Evolutionary conservation across 2,113 vertebrate genomes (phyloP).

Genomic region (Dasyornis broadbenti): DNA sequence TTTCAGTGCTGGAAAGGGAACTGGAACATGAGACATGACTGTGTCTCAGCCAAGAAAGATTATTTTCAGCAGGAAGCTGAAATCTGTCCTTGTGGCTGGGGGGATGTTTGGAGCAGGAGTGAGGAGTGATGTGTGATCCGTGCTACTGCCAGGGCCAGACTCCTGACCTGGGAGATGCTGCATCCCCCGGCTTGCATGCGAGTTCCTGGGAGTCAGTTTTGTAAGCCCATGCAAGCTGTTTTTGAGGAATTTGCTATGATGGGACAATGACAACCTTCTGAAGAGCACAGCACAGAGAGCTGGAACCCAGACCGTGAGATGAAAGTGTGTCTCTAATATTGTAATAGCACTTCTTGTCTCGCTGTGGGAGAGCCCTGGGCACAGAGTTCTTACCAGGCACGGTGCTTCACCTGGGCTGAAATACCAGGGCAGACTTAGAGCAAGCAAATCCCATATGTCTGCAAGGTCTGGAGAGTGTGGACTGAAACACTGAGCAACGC

Average conservation of each 20-base stretch:
- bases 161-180: background rate
- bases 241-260: background rate
- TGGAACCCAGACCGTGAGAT: background rate
- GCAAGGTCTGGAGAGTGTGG: background rate
- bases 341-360: slow-evolving; percentile 44
- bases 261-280: background rate
- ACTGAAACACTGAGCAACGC: background rate
- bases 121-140: background rate
- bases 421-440: background rate
- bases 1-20: slow-evolving; percentile 13
- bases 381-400: background rate
- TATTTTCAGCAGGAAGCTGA: background rate
- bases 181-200: background rate
- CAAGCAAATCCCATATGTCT: background rate
- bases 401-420: background rate
- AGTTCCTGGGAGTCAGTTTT: background rate
- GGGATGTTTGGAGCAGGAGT: background rate
- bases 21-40: background rate
- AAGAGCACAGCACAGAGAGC: slow-evolving; percentile 6
- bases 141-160: background rate
- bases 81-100: background rate
- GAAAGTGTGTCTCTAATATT: background rate
- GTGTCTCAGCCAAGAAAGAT: background rate
- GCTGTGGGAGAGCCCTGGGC: background rate
- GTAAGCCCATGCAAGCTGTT: background rate